Base-by-base conservation (phyloP, 2,888 invertebrate species). In the Mythimna lalbum region DNA sequence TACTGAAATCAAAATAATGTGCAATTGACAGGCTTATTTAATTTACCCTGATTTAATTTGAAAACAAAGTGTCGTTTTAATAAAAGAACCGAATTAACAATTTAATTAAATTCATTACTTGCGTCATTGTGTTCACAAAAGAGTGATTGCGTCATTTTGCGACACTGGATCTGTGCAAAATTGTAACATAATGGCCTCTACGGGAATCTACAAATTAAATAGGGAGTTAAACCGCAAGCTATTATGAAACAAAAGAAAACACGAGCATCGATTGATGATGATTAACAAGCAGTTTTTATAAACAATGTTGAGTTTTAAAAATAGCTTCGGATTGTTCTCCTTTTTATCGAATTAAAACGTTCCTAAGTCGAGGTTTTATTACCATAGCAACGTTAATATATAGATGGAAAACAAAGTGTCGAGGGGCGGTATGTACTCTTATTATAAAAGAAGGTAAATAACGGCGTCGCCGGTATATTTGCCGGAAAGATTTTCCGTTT, bases 401-500 rank as follows among this genome's bases (percentile, higher is more conserved):
- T 80, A 72, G 78, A 71, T 77, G 65, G 73, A 78, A 83, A 86
- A 86, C 88, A 87, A 78, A 82, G 73, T 83, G 76, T 81, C 84
- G 72, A 63, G 74, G 76, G 69, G 74, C 64, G 67, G 78, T 69
- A 78, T 81, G 67, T 83, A 74, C 67, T 68, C 73, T 76, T 85
- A 87, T 82, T 82, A 81, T 77, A 80, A 88, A 86, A 83, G 87
- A 76, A 88, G 88, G 88, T 88, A 90, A 91, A 92, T 90, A 90
- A 88, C 85, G 80, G 80, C 87, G 86, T 89, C 91, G 89, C 89
- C 87, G 90, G 86, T 90, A 89, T 93, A 93, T 94, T 95, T 93
- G 91, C 92, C 89, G 90, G 90, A 93, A 94, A 92, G 93, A 94
- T 94, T 94, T 94, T 90, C 92, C 91, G 90, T 91, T 91, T 89